These are phyloP conservation scores for Tricholauxania praeusta DNA, from an alignment of 2,888 invertebrate species.

Conservation along the genomic window DNA sequence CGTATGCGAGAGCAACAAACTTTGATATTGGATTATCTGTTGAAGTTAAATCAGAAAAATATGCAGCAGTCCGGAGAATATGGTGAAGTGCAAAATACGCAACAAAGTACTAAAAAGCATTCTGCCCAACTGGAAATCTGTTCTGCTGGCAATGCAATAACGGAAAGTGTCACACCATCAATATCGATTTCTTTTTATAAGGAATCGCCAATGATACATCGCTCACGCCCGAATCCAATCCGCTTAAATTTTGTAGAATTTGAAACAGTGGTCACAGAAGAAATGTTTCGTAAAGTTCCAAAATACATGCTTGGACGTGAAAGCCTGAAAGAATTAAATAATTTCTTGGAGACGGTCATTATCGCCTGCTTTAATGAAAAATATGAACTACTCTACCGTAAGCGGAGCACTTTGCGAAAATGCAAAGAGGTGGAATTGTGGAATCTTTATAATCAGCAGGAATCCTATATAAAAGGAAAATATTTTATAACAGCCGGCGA, in stretches of 20 bases:
- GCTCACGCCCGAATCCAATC: constrained; percentile 45
- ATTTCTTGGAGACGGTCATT: constrained; percentile 51
- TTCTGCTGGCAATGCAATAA: constrained; percentile 19
- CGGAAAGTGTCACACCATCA: constrained; percentile 42
- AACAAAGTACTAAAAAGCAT: constrained; percentile 31
- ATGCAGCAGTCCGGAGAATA: constrained; percentile 31
- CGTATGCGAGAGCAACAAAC: constrained; percentile 52
- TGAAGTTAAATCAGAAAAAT: constrained; percentile 44
- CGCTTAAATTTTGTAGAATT: constrained; percentile 56
- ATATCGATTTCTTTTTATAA: constrained; percentile 53
- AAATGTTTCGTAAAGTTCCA: constrained; percentile 55
- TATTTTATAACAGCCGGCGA: constrained; percentile 58
- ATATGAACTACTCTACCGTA: constrained; percentile 55
- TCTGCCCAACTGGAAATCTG: constrained; percentile 23
- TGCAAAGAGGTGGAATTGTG: constrained; percentile 53
- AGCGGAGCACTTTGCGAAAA: constrained; percentile 51
- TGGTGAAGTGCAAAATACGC: constrained; percentile 15
- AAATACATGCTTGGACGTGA: constrained; percentile 60
- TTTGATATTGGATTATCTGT: constrained; percentile 38
- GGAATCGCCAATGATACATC: constrained; percentile 53
- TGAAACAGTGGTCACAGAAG: constrained; percentile 48
- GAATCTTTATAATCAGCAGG: constrained; percentile 55
- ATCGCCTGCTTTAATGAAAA: constrained; percentile 59
- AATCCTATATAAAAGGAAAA: constrained; percentile 54
- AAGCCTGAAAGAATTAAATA: constrained; percentile 52